Evolutionary conservation across 2,888 invertebrate genomes (phyloP), one percentile per base, ranked within the genome.

Genomic region (Stenolophus ochropezus): DNA sequence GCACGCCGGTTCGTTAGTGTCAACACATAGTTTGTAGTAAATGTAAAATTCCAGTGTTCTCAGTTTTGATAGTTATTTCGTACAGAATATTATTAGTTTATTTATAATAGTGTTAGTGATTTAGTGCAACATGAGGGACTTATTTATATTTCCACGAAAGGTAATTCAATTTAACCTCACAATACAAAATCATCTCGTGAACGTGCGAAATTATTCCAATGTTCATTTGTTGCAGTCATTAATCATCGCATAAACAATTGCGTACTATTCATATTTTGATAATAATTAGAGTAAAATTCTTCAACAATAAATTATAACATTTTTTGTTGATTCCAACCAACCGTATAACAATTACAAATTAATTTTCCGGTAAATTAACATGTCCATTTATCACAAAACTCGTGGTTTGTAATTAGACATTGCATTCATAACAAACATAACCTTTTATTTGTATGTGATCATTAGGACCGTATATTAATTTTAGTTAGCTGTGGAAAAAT

Each of bases 381-480:
- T 20, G 14, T 42, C 4, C 58, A 76, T 76, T 76, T 76, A 76
- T 76, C 76, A 76, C 27, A 56, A 76, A 27, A 25, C 25, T 51
- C 23, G 8, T 14, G 18, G 42, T 21, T 8, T 58, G 49, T 76
- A 76, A 76, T 76, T 76, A 76, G 18, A 76, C 23, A 74, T 8
- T 14, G 51, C 53, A 25, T 53, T 74, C 25, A 51, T 74, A 49
- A 73, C 73, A 53, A 75, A 75, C 21, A 75, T 23, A 56, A 56
- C 23, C 56, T 58, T 76, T 76, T 76, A 76, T 76, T 76, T 76
- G 51, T 25, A 20, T 23, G 53, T 76, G 76, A 76, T 74, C 74
- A 74, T 74, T 74, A 74, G 74, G 25, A 53, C 73, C 18, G 74
- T 69, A 33, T 74, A 74, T 74, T 74, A 74, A 74, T 76, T 76